A percentile compares a stretch with the other conserved stretches of the same genome.
Conservation (phyloP, 2,113 vertebrate genomes). For the Cyanocitta stelleri region DNA sequence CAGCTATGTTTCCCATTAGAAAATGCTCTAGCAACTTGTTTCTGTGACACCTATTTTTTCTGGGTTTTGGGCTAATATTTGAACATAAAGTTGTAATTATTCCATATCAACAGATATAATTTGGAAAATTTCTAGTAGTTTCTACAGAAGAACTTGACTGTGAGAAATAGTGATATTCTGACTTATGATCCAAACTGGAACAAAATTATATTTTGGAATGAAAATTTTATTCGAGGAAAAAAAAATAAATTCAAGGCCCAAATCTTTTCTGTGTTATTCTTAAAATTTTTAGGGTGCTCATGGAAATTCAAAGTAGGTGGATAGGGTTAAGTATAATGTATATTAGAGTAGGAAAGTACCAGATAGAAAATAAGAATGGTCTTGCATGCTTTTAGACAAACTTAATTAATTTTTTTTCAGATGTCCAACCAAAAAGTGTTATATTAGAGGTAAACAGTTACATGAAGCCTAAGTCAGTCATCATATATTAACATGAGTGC, state of each 20-base stretch:
- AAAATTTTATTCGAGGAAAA: background rate
- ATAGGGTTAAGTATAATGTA: background rate
- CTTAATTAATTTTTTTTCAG: background rate
- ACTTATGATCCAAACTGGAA: background rate
- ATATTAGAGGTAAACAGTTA: background rate
- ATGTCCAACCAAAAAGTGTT: rapidly evolving
- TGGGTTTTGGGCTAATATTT: background rate
- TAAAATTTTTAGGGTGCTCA: background rate
- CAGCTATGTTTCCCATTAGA: background rate
- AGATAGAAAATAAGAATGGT: background rate
- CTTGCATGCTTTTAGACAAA: background rate
- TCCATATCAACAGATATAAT: background rate
- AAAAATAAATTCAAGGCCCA: rapidly evolving
- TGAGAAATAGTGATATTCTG: background rate
- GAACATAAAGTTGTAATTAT: background rate
- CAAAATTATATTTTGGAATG: background rate
- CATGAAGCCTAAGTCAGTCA: background rate
- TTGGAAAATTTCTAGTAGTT: background rate
- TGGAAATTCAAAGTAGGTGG: background rate
- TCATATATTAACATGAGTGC: background rate
- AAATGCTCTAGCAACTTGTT: background rate
- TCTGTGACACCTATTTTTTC: background rate
- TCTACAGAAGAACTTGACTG: background rate
- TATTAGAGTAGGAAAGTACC: background rate
- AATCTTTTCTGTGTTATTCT: background rate